These are phyloP conservation scores for Caenorhabditis macrosperma DNA, from an alignment of 2,888 invertebrate species.

Conservation along the genomic window DNA sequence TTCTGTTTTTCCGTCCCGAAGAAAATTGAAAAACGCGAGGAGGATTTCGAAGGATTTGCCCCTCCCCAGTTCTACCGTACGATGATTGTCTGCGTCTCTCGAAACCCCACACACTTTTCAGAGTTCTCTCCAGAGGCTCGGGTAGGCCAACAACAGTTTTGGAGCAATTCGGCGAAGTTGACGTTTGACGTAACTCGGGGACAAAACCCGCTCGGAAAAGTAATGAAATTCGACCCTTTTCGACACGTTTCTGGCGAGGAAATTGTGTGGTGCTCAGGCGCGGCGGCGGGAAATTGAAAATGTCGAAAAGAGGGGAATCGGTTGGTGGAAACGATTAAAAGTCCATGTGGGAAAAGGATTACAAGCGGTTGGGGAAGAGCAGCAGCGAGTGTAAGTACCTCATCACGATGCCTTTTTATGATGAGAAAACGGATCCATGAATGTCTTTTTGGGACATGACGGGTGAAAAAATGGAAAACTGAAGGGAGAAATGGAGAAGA, in stretches of 20 bases:
- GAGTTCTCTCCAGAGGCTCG: too few relatives aligned
- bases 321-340: constrained; percentile 4
- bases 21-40: constrained; percentile 5
- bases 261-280: too few relatives aligned
- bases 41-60: constrained; percentile 16
- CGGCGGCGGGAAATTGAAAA: neutral
- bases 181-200: too few relatives aligned
- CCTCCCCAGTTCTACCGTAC: neutral
- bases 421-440: constrained; percentile 38
- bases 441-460: constrained; percentile 17
- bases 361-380: constrained; percentile 24
- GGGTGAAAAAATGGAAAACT: constrained; percentile 11
- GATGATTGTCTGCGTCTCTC: neutral
- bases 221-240: neutral
- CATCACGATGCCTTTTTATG: constrained; percentile 49
- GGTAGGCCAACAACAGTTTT: too few relatives aligned
- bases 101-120: too few relatives aligned
- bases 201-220: too few relatives aligned
- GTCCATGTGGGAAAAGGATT: constrained; percentile 49
- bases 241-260: neutral
- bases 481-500: neutral
- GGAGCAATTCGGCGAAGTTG: too few relatives aligned
- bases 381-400: constrained; percentile 47
- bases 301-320: neutral
- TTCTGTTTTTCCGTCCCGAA: neutral